Percentiles rank a stretch among this genome's conserved stretches.
Evolutionary conservation across 30 jellyfish, hydroid and myxozoan genomes (phyloP).

Genomic region (Turritopsis dohrnii): DNA sequence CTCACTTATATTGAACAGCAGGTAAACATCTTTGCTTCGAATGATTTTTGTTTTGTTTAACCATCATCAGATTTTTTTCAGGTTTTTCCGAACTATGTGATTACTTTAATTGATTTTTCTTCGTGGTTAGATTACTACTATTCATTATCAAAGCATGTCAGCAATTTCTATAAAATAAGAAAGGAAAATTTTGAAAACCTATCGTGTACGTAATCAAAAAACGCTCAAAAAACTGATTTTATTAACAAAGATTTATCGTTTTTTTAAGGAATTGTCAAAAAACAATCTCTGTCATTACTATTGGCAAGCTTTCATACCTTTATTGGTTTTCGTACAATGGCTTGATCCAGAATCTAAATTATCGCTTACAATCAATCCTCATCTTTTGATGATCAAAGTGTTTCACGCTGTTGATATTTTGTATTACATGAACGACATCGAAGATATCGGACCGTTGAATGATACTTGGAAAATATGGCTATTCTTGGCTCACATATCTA

Average conservation of each 20-base stretch:
- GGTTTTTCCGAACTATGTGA: no score
- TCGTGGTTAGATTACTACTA: no score
- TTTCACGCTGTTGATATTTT: background rate
- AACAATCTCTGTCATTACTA: background rate
- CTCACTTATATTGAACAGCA: no score
- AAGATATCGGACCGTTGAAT: background rate
- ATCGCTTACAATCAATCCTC: background rate
- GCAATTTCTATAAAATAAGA: no score
- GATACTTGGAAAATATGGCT: background rate
- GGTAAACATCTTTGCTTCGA: no score
- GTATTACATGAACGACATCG: background rate
- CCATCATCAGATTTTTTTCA: no score
- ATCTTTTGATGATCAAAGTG: background rate
- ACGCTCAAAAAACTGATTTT: no score
- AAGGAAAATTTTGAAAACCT: no score
- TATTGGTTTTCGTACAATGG: background rate
- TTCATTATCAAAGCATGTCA: no score
- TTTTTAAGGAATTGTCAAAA: background rate
- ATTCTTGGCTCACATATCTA: background rate
- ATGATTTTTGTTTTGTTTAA: no score
- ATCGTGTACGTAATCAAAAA: background rate
- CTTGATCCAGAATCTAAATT: background rate
- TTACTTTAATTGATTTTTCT: no score
- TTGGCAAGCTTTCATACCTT: background rate
- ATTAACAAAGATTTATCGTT: no score